phyloP scores from a whole-genome alignment of 1,140 invertebrate species.

The Drosophila hydei region DNA sequence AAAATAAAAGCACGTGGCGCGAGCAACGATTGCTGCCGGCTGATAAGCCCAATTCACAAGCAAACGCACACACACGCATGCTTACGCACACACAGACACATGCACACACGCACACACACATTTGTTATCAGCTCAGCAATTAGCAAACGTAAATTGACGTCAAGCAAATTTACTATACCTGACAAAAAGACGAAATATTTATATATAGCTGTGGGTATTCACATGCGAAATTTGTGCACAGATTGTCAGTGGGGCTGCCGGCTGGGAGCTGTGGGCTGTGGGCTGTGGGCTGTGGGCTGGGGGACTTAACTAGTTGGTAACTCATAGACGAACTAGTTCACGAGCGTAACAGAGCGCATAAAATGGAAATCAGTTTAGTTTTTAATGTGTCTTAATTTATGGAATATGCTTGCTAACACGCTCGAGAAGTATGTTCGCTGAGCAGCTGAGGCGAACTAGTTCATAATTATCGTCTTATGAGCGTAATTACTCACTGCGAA shows the following conservation, averaged over 20 bases:
- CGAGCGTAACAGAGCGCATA: background rate
- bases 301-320: no score
- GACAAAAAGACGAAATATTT: constrained; percentile 14
- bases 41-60: constrained; percentile 19
- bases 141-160: constrained; percentile 50
- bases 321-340: constrained; percentile 7
- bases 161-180: constrained; percentile 26
- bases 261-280: no score
- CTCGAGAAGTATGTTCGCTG: no score
- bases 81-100: constrained; percentile 15
- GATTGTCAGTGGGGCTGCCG: background rate
- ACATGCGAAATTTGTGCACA: background rate
- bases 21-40: background rate
- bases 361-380: background rate
- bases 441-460: background rate
- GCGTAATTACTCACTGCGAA: background rate
- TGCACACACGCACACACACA: background rate
- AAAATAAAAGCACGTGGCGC: constrained; percentile 38
- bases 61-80: constrained; percentile 3
- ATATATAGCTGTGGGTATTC: constrained; percentile 10
- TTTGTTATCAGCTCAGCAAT: constrained; percentile 36
- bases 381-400: background rate
- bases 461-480: background rate
- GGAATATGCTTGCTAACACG: background rate
- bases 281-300: no score